Conservation (phyloP, 2,888 invertebrate species). For the Cerceris ruficornis region DNA sequence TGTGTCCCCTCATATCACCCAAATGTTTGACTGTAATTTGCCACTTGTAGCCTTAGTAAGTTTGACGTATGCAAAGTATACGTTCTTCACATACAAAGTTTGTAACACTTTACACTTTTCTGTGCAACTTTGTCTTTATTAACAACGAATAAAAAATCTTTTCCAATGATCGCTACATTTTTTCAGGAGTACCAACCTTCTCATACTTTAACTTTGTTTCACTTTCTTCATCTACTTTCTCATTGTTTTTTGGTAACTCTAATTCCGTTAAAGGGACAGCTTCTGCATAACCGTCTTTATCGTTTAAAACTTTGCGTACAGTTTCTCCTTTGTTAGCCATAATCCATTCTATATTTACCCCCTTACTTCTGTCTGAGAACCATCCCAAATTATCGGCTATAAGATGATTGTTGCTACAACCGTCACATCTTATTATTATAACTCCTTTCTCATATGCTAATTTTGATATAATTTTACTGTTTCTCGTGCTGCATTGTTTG, state of each 20-base stretch:
- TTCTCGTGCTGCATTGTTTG: conserved; percentile 91
- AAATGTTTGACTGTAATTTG: too few relatives aligned
- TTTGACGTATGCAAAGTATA: too few relatives aligned
- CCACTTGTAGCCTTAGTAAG: too few relatives aligned
- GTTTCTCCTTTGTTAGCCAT: conserved; percentile 93
- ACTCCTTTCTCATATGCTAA: conserved; percentile 93
- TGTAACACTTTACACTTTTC: too few relatives aligned
- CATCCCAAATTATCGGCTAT: conserved; percentile 98
- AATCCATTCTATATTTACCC: conserved; percentile 94
- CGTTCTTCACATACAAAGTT: too few relatives aligned
- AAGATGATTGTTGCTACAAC: conserved; percentile 94
- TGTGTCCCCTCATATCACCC: too few relatives aligned
- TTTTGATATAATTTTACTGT: conserved; percentile 92
- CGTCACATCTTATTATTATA: conserved; percentile 94
- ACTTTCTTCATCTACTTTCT: conserved; percentile 7
- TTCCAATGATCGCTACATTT: conserved; percentile 1
- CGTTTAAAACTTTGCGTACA: conserved; percentile 84
- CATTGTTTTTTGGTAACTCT: conserved; percentile 2
- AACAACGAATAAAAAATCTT: neutral
- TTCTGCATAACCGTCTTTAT: conserved; percentile 82
- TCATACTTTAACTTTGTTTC: neutral
- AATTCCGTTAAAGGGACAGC: conserved; percentile 53
- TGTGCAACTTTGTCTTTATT: too few relatives aligned
- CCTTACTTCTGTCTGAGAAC: conserved; percentile 91
- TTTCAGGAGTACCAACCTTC: conserved; percentile 6